Conservation (phyloP, 2,113 vertebrate genomes). For the Apteryx mantelli region DNA sequence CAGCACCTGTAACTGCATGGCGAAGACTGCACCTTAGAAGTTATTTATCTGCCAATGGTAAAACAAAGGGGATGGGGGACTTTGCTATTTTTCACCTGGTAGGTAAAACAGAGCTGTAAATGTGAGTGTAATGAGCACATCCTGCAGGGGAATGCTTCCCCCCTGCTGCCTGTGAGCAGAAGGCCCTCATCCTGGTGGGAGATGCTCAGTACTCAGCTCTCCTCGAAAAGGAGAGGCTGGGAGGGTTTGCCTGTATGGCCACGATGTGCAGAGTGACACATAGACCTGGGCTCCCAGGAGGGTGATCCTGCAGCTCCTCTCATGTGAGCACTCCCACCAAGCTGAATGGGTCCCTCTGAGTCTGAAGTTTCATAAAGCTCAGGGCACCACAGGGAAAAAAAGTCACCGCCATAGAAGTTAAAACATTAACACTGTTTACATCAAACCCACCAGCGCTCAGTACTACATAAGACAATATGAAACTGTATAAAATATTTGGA, state of each 20-base stretch:
- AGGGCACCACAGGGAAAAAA: neutral
- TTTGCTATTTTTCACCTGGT: neutral
- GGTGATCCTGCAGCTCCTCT: neutral
- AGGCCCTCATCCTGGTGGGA: neutral
- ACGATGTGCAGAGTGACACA: rapidly evolving
- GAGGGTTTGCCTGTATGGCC: neutral
- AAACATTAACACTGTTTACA: conserved; percentile 9
- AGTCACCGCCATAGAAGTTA: neutral
- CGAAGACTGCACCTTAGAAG: neutral
- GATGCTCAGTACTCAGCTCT: neutral
- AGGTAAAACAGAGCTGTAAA: neutral
- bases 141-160: neutral
- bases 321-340: neutral
- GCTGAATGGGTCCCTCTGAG: rapidly evolving
- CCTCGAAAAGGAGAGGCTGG: neutral
- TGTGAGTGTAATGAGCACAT: neutral
- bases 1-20: neutral
- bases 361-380: rapidly evolving
- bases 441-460: neutral
- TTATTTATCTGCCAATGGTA: neutral
- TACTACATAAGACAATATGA: conserved; percentile 29
- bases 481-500: conserved; percentile 61
- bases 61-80: neutral
- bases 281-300: rapidly evolving
- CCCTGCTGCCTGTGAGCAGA: neutral